A percentile compares a stretch with the other conserved stretches of the same genome.
phyloP scores from a whole-genome alignment of 2,797 vertebrate genomes.

The Borostomias antarcticus region DNA sequence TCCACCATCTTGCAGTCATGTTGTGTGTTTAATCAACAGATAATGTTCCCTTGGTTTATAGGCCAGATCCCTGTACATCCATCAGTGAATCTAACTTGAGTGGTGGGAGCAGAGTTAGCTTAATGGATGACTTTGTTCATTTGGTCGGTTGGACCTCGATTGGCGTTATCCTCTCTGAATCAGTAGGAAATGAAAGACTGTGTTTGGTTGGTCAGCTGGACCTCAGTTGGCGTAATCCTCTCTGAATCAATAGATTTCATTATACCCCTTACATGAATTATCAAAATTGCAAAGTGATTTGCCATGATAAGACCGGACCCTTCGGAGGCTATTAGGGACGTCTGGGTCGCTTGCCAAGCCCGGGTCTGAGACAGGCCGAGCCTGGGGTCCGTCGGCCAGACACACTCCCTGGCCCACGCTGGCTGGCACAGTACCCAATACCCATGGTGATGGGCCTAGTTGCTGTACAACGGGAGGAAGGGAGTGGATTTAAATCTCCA shows the following conservation, averaged over 20 bases:
- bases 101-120: no score
- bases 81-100: no score
- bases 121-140: no score
- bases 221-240: no score
- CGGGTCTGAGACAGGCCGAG: slow-evolving; percentile 15
- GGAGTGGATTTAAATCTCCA: no score
- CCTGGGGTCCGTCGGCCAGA: slow-evolving; percentile 49
- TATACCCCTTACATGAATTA: slow-evolving; percentile 33
- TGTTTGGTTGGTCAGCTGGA: no score
- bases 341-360: slow-evolving; percentile 3
- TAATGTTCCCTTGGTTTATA: background rate
- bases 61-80: no score
- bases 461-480: no score
- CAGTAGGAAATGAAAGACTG: no score
- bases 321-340: slow-evolving; percentile 26
- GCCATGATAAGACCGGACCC: slow-evolving; percentile 27
- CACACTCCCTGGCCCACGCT: slow-evolving; percentile 40
- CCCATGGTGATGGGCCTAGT: slow-evolving; percentile 58
- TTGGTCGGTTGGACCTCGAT: no score
- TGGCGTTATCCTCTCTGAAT: no score
- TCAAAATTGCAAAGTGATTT: slow-evolving; percentile 41
- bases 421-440: slow-evolving; percentile 44
- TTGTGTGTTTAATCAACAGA: background rate
- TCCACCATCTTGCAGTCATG: background rate
- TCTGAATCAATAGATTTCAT: slow-evolving; percentile 37